A percentile compares a stretch with the other conserved stretches of the same genome.
phyloP scores from a whole-genome alignment of 2,797 vertebrate genomes.

The Scolopax bukidnonensis region DNA sequence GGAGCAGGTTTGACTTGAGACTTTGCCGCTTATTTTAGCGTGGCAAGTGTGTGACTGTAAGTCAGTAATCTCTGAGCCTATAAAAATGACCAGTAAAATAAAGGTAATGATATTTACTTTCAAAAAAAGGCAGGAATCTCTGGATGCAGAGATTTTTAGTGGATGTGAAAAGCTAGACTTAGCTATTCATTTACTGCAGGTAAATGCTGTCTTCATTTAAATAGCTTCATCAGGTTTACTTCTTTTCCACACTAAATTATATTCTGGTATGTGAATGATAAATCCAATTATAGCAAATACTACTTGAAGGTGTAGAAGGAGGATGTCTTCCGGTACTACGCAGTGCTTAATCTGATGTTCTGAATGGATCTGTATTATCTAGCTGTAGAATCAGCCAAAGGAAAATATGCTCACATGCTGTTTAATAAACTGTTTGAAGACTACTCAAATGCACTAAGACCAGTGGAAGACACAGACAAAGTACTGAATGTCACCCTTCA shows the following conservation, averaged over 20 bases:
- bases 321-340: not conserved
- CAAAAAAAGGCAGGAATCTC: not conserved
- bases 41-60: not conserved
- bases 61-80: not conserved
- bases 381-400: constrained; percentile 88
- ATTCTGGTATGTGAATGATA: not conserved
- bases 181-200: not conserved
- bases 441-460: constrained; percentile 91
- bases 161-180: not conserved
- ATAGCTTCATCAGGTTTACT: not conserved
- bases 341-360: not conserved
- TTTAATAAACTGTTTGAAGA: constrained; percentile 91
- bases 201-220: not conserved
- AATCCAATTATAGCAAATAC: not conserved
- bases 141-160: not conserved
- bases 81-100: not conserved
- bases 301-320: not conserved
- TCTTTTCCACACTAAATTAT: not conserved
- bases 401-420: constrained; percentile 91
- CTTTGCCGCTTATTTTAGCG: not conserved
- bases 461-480: constrained; percentile 94
- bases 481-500: constrained; percentile 95
- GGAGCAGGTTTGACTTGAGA: not conserved
- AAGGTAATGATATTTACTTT: not conserved
- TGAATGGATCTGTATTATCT: constrained; percentile 29